Evolutionary conservation across 2,113 vertebrate species (phyloP).

Genomic region (Aspiorhynchus laticeps): DNA sequence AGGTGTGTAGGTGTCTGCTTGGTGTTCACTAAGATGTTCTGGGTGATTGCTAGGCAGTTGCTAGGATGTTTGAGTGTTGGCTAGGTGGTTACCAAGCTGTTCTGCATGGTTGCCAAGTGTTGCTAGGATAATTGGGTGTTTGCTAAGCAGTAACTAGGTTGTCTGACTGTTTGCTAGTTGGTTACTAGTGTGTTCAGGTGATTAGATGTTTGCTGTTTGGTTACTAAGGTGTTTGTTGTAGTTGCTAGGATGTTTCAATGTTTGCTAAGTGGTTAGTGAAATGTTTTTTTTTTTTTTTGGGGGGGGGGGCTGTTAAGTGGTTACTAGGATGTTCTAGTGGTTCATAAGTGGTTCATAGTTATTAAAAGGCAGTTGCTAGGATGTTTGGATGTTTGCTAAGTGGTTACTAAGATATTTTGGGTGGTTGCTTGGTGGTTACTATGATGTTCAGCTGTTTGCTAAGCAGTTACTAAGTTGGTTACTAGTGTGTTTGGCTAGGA

Average conservation of each 20-base stretch:
- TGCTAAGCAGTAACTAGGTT: neutral
- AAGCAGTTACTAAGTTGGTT: neutral
- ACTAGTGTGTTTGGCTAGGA: neutral
- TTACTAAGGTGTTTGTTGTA: neutral
- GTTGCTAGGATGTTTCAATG: neutral
- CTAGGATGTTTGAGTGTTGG: neutral
- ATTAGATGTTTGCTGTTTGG: neutral
- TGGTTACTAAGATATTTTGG: neutral
- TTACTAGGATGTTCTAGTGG: neutral
- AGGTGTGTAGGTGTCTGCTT: neutral
- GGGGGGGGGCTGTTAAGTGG: neutral
- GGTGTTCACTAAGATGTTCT: neutral
- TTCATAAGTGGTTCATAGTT: neutral
- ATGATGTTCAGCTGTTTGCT: neutral
- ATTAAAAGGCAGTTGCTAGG: neutral
- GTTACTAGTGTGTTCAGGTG: neutral
- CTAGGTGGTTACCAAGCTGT: neutral
- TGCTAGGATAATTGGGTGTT: too few relatives aligned
- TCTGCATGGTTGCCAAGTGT: too few relatives aligned
- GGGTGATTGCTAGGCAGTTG: neutral
- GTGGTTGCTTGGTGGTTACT: too few relatives aligned
- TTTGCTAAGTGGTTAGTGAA: neutral
- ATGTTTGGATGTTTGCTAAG: neutral
- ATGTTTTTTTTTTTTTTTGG: too few relatives aligned
- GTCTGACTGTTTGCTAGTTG: neutral